These are phyloP conservation scores for Calosoma granatense DNA, from an alignment of 1,140 invertebrate genomes.

Conservation along the genomic window DNA sequence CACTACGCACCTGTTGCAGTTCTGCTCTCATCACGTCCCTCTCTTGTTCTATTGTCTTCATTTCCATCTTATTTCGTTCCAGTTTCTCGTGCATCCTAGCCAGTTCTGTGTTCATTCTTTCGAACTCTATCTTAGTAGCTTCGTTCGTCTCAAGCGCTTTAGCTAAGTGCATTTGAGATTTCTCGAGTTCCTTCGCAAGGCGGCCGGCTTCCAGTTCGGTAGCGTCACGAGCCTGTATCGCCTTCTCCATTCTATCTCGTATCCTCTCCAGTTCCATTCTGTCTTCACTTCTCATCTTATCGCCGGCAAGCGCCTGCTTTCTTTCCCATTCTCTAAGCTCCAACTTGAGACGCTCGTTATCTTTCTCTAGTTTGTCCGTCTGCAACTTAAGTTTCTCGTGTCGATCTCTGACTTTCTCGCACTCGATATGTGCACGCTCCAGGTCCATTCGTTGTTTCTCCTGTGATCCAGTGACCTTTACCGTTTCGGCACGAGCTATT, in stretches of 20 bases:
- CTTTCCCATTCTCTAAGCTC: conserved; percentile 60
- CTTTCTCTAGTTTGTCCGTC: conserved; percentile 57
- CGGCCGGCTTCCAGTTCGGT: conserved; percentile 76
- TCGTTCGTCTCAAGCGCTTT: conserved; percentile 75
- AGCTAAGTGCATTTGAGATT: conserved; percentile 66
- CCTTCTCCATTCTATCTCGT: conserved; percentile 77
- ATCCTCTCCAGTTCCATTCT: conserved; percentile 67
- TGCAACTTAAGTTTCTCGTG: conserved; percentile 69
- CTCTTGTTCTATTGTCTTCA: conserved; percentile 55
- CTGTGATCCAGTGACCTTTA: conserved; percentile 55
- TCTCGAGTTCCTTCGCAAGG: conserved; percentile 77
- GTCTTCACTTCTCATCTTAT: conserved; percentile 49
- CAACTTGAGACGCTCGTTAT: conserved; percentile 60
- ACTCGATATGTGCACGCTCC: conserved; percentile 71
- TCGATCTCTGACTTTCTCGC: conserved; percentile 73
- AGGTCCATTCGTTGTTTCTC: conserved; percentile 68
- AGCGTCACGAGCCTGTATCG: conserved; percentile 62
- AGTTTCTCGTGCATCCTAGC: conserved; percentile 66
- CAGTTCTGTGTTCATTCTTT: conserved; percentile 68
- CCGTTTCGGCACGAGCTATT: conserved; percentile 63
- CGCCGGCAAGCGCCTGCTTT: conserved; percentile 46
- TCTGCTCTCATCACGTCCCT: conserved; percentile 57
- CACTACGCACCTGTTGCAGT: conserved; percentile 51
- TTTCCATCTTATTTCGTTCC: conserved; percentile 55
- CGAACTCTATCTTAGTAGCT: conserved; percentile 68